phyloP scores from a whole-genome alignment of 1,140 invertebrate species.

The Ctenoplectra terminalis region DNA sequence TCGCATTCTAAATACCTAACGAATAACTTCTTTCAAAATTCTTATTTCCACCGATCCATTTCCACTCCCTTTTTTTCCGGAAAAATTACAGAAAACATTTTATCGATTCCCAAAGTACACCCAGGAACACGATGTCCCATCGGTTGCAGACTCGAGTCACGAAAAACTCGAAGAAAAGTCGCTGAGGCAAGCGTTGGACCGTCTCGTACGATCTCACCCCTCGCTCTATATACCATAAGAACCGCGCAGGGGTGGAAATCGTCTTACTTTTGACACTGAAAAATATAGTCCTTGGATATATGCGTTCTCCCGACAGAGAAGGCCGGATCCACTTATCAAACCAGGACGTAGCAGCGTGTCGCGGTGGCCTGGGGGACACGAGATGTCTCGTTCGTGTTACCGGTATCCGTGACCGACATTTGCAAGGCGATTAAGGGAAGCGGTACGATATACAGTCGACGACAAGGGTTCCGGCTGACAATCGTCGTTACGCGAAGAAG shows the following conservation, averaged over 20 bases:
- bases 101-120: not conserved
- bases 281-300: constrained; percentile 11
- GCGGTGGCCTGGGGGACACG: not conserved
- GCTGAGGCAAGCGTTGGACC: constrained; percentile 11
- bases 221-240: not conserved
- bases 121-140: not conserved
- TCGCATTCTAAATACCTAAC: no score
- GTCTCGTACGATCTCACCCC: not conserved
- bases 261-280: constrained; percentile 37
- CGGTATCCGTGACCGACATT: constrained; percentile 46
- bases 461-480: constrained; percentile 27
- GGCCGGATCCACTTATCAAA: constrained; percentile 7
- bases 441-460: not conserved
- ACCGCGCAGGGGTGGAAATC: not conserved
- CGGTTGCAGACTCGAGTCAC: not conserved
- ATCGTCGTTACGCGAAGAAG: constrained; percentile 37
- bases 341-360: not conserved
- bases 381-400: not conserved
- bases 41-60: not conserved
- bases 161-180: constrained; percentile 21
- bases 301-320: not conserved
- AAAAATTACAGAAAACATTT: not conserved
- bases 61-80: not conserved
- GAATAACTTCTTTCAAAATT: no score
- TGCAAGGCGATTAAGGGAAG: constrained; percentile 44